Evolutionary conservation across 2,888 invertebrate genomes (phyloP).

Genomic region (Copidosoma aretas): DNA sequence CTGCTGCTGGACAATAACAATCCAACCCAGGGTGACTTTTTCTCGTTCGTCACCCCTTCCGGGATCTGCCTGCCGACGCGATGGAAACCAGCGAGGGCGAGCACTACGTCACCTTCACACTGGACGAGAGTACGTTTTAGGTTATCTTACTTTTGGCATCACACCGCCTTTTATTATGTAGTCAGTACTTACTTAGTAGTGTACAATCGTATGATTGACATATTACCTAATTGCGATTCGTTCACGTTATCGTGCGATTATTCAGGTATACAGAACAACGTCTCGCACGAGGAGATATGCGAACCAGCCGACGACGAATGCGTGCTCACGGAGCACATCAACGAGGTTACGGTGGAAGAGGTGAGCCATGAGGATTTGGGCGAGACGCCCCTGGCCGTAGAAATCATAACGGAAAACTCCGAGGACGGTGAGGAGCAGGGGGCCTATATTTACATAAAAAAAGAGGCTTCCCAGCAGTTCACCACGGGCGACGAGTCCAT

Average conservation of each 20-base stretch:
- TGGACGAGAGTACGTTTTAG: constrained; percentile 48
- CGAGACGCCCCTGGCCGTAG: constrained; percentile 49
- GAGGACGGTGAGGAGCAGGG: constrained; percentile 52
- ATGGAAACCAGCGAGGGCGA: constrained; percentile 56
- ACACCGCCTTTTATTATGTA: not conserved
- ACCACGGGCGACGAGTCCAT: constrained; percentile 60
- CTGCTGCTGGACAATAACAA: not conserved
- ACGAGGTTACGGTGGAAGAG: constrained; percentile 44
- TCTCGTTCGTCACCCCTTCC: not conserved
- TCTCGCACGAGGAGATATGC: constrained; percentile 58
- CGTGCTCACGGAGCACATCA: constrained; percentile 46
- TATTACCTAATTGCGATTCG: too few relatives aligned
- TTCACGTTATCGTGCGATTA: not conserved
- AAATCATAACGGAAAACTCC: constrained; percentile 51
- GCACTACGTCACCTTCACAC: constrained; percentile 55
- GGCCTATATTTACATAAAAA: constrained; percentile 51
- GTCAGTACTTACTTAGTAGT: not conserved
- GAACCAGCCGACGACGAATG: constrained; percentile 50
- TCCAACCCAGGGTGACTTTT: not conserved
- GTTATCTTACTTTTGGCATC: constrained; percentile 8
- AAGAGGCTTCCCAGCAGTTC: constrained; percentile 55
- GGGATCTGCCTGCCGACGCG: not conserved
- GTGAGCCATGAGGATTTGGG: constrained; percentile 38
- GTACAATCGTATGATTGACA: constrained; percentile 1
- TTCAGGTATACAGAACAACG: constrained; percentile 31